phyloP scores from a whole-genome alignment of 92 coral and sea anemone species.

The Phenganax subtilis region DNA sequence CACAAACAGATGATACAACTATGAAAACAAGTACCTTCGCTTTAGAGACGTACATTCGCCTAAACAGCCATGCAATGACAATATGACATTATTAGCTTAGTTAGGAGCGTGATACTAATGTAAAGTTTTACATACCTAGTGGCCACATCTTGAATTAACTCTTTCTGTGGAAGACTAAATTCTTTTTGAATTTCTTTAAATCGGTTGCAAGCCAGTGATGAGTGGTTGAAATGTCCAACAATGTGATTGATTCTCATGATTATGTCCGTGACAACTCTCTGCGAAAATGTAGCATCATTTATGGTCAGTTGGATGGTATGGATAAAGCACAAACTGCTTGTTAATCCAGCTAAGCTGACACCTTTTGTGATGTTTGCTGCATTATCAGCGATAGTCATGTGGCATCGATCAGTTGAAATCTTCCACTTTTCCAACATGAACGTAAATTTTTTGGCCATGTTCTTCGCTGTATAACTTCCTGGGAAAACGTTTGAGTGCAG shows the following conservation, averaged over 20 bases:
- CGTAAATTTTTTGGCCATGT: neutral
- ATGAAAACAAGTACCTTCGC: too few species aligned
- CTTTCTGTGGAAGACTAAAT: neutral
- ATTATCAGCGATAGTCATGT: neutral
- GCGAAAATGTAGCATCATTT: neutral
- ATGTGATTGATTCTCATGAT: neutral
- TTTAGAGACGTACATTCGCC: too few species aligned
- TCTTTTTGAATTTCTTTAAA: neutral
- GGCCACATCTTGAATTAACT: neutral
- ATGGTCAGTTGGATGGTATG: constrained; percentile 5
- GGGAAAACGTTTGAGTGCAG: neutral
- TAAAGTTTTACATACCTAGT: too few species aligned
- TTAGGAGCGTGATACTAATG: too few species aligned
- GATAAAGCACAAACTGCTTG: constrained; percentile 6
- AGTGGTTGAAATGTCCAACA: constrained; percentile 17
- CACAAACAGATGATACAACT: too few species aligned
- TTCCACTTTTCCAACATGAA: neutral
- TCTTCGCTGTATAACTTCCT: neutral
- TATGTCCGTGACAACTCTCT: constrained; percentile 4
- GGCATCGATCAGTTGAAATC: neutral
- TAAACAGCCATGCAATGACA: too few species aligned
- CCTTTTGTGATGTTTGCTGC: constrained; percentile 9
- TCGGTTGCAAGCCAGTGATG: constrained; percentile 11
- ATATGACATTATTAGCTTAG: too few species aligned
- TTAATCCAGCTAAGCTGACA: neutral